These are phyloP conservation scores for Xyrauchen texanus DNA, from an alignment of 2,113 vertebrate species.

Conservation along the genomic window DNA sequence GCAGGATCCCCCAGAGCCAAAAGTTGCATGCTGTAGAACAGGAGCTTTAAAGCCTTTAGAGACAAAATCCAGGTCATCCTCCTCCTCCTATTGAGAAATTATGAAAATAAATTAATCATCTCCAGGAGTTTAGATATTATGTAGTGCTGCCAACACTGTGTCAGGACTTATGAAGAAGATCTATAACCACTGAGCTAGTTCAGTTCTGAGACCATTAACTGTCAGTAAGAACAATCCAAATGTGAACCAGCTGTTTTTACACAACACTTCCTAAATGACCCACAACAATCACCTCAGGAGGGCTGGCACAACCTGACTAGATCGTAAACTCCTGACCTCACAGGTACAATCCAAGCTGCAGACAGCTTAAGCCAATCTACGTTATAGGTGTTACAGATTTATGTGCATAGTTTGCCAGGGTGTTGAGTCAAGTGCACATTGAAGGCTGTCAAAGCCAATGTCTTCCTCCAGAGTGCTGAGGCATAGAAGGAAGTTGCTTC, in stretches of 20 bases:
- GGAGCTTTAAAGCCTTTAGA: not conserved
- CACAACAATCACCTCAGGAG: constrained; percentile 16
- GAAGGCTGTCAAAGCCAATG: constrained; percentile 33
- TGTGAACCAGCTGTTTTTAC: constrained; percentile 50
- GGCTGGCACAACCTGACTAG: constrained; percentile 9
- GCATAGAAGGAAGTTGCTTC: no score
- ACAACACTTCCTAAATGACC: constrained; percentile 44
- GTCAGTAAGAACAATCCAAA: constrained; percentile 31
- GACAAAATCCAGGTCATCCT: not conserved
- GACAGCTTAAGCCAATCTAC: constrained; percentile 33
- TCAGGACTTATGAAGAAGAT: constrained; percentile 32
- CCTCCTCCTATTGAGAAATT: not conserved
- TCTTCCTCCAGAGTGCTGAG: not conserved
- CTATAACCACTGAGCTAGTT: constrained; percentile 29
- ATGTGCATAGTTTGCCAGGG: constrained; percentile 58
- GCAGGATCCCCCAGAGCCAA: not conserved
- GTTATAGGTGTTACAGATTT: constrained; percentile 56
- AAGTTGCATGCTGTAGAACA: not conserved
- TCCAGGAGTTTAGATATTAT: not conserved
- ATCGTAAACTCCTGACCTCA: constrained; percentile 40
- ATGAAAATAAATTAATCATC: constrained; percentile 31
- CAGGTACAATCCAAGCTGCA: constrained; percentile 16
- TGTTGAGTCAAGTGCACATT: constrained; percentile 63
- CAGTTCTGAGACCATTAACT: constrained; percentile 34
- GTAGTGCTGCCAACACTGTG: constrained; percentile 19